Conservation (phyloP, 2,797 vertebrate species). For the Eupleurogrammus muticus region DNA sequence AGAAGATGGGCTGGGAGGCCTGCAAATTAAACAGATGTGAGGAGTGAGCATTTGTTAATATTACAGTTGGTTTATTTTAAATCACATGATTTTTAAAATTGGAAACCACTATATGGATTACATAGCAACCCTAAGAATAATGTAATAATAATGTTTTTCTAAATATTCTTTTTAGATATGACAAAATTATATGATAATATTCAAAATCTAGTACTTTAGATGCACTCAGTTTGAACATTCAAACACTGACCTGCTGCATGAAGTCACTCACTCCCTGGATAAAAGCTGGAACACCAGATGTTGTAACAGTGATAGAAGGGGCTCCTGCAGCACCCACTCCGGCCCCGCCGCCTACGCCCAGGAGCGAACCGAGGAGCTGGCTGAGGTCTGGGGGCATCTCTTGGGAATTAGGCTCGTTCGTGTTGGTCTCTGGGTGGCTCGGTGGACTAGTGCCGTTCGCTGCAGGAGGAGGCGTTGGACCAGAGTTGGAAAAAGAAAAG, state of each 20-base stretch:
- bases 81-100: neutral
- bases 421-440: conserved; percentile 55
- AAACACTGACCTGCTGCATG: conserved; percentile 85
- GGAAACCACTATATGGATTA: neutral
- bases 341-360: conserved; percentile 80
- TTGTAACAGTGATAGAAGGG: conserved; percentile 90
- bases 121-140: too few relatives aligned
- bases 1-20: conserved; percentile 79
- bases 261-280: conserved; percentile 92
- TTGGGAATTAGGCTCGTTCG: conserved; percentile 76
- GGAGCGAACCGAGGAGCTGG: conserved; percentile 88
- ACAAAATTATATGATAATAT: too few relatives aligned
- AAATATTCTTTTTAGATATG: neutral
- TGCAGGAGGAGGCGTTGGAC: conserved; percentile 55
- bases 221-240: neutral
- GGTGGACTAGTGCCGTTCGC: conserved; percentile 56
- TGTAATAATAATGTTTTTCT: too few relatives aligned
- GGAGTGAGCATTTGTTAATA: neutral
- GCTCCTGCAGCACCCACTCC: conserved; percentile 52
- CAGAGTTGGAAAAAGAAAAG: conserved; percentile 80
- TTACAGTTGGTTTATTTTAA: neutral
- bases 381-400: conserved; percentile 80
- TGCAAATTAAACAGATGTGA: conserved; percentile 39
- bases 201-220: neutral
- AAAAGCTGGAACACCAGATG: conserved; percentile 90